Conservation (phyloP, 2,113 vertebrate genomes). For the Phylloscopus trochiloides region DNA sequence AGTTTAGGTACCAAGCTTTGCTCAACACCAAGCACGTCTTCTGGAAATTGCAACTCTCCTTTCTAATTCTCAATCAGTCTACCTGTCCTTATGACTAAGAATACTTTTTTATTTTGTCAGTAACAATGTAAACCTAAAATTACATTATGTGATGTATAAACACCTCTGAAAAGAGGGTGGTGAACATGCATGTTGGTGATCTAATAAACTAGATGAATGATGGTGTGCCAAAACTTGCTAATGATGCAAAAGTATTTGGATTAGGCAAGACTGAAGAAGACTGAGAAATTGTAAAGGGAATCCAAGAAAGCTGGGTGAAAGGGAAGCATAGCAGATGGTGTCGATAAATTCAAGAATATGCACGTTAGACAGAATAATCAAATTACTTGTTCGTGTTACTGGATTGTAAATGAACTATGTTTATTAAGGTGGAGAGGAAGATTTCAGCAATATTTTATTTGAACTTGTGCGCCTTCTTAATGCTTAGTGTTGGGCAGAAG, state of each 20-base stretch:
- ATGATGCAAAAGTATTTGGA: constrained; percentile 58
- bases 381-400: not conserved
- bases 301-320: constrained; percentile 55
- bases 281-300: constrained; percentile 25
- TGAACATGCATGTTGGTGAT: constrained; percentile 29
- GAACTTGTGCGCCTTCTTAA: not conserved
- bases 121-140: constrained; percentile 33
- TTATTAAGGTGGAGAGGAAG: not conserved
- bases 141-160: constrained; percentile 26
- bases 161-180: constrained; percentile 25
- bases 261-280: constrained; percentile 42
- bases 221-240: constrained; percentile 62
- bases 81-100: not conserved
- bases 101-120: not conserved
- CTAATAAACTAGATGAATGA: constrained; percentile 53
- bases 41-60: not conserved
- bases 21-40: not conserved
- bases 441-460: not conserved
- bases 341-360: constrained; percentile 60
- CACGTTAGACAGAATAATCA: constrained; percentile 22
- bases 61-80: not conserved
- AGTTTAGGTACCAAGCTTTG: not conserved
- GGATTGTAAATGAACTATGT: not conserved
- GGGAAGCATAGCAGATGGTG: constrained; percentile 40
- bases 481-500: not conserved